Evolutionary conservation across 2,797 vertebrate genomes (phyloP).

Genomic region (Anguilla obscura): DNA sequence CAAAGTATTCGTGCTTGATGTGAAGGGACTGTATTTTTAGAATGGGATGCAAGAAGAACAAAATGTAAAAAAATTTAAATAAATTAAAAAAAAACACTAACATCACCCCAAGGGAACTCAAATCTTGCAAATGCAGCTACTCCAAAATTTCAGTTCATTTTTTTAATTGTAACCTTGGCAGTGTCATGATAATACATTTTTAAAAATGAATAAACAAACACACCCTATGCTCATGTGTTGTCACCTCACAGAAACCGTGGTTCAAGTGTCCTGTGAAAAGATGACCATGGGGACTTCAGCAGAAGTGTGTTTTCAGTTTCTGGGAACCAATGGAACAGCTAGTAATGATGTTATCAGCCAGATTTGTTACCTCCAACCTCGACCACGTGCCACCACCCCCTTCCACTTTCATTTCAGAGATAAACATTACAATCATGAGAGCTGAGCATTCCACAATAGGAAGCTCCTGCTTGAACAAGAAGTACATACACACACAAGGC

Average conservation of each 20-base stretch:
- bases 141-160: neutral
- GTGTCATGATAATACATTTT: neutral
- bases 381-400: neutral
- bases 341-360: neutral
- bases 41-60: slow-evolving; percentile 9
- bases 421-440: neutral
- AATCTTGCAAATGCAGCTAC: neutral
- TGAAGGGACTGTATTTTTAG: slow-evolving; percentile 42
- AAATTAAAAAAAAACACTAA: no score
- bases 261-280: neutral
- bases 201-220: neutral
- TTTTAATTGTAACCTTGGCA: neutral
- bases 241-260: neutral
- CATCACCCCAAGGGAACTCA: neutral
- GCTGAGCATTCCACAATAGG: neutral
- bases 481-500: neutral
- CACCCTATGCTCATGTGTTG: neutral
- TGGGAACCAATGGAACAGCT: neutral
- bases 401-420: neutral
- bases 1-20: slow-evolving; percentile 47
- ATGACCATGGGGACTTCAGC: neutral
- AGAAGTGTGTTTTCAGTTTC: neutral
- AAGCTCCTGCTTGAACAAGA: neutral
- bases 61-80: neutral
- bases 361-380: neutral